Conservation (phyloP, 2,113 vertebrate genomes). For the Theristicus caerulescens region DNA sequence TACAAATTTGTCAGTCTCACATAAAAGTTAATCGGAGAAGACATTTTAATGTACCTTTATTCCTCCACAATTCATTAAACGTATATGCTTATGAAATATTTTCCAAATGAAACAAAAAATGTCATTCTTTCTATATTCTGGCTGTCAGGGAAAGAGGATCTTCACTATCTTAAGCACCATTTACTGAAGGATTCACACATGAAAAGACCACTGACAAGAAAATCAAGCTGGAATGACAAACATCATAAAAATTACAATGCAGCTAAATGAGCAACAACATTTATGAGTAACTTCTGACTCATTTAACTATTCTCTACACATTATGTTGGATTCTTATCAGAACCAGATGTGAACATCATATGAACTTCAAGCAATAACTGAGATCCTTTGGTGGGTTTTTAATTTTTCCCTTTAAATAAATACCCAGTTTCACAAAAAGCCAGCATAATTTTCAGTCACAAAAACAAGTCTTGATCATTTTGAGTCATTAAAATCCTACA, state of each 20-base stretch:
- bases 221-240: neutral
- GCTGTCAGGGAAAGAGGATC: neutral
- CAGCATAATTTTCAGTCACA: neutral
- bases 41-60: neutral
- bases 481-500: neutral
- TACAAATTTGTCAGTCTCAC: neutral
- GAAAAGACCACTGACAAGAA: neutral
- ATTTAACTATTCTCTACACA: neutral
- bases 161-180: neutral
- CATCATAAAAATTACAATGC: neutral
- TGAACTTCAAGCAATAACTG: neutral
- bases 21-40: neutral
- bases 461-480: neutral
- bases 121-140: neutral
- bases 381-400: neutral
- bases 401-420: neutral
- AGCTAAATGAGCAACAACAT: neutral
- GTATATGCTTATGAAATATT: neutral
- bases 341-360: neutral
- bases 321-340: neutral
- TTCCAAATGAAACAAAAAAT: neutral
- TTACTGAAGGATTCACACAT: neutral
- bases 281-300: neutral
- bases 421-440: neutral
- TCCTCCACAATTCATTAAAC: neutral